Evolutionary conservation across 2,888 invertebrate species (phyloP).

Genomic region (Lathronympha strigana): DNA sequence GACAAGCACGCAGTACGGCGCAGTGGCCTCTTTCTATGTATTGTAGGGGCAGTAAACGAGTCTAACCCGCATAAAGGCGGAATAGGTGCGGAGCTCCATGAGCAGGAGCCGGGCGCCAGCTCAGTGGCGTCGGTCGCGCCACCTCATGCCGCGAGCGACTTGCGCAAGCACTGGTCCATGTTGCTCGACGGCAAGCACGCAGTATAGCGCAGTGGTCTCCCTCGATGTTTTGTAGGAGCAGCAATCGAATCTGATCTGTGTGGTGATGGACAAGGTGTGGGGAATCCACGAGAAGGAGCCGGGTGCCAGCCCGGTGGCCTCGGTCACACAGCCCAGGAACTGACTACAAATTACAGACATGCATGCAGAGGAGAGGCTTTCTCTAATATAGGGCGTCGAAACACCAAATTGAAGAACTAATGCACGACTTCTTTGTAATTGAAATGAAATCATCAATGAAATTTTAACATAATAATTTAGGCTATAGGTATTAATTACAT

Average conservation of each 20-base stretch:
- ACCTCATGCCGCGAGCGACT: constrained; percentile 63
- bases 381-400: too few relatives aligned
- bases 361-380: too few relatives aligned
- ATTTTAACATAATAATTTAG: too few relatives aligned
- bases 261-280: too few relatives aligned
- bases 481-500: too few relatives aligned
- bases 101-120: constrained; percentile 54
- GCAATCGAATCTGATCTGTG: too few relatives aligned
- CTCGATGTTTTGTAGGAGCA: not conserved
- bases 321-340: constrained; percentile 51
- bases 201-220: constrained; percentile 51
- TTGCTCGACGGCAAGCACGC: constrained; percentile 60
- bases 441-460: too few relatives aligned
- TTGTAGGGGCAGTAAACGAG: too few relatives aligned
- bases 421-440: too few relatives aligned
- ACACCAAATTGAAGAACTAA: too few relatives aligned
- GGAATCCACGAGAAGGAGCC: constrained; percentile 58
- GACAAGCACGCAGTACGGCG: constrained; percentile 59
- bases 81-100: constrained; percentile 45
- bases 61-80: too few relatives aligned
- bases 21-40: not conserved
- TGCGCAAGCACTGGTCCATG: constrained; percentile 62
- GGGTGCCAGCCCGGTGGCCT: constrained; percentile 49
- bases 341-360: too few relatives aligned
- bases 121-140: constrained; percentile 51